phyloP scores from a whole-genome alignment of 2,797 vertebrate species.

The Hephaestus fuliginosus region DNA sequence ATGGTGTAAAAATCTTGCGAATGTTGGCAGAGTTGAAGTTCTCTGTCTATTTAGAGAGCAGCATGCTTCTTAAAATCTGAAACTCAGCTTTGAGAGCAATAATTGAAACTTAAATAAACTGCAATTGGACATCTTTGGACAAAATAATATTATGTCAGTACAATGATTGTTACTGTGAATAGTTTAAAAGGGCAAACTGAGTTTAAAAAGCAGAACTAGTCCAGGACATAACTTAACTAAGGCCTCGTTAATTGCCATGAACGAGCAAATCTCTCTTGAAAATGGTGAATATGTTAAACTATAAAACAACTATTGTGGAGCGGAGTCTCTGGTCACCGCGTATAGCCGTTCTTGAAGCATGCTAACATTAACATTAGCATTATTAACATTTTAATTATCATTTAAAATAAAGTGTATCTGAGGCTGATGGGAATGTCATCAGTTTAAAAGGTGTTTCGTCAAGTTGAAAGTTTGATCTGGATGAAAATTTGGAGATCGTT shows the following conservation, averaged over 20 bases:
- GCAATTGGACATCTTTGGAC: background rate
- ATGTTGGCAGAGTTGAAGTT: too few species aligned
- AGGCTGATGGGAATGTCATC: too few species aligned
- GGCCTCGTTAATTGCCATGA: background rate
- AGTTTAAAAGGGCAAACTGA: too few species aligned
- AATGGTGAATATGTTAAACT: background rate
- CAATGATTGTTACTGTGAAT: background rate
- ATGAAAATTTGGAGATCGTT: too few species aligned
- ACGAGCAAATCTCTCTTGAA: background rate
- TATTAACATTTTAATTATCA: background rate
- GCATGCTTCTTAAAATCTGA: background rate
- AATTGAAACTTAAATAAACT: background rate
- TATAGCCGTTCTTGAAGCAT: too few species aligned
- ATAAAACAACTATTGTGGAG: background rate
- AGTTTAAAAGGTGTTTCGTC: background rate
- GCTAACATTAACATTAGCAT: too few species aligned
- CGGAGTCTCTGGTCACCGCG: too few species aligned
- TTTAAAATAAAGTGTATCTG: background rate
- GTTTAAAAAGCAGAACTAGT: background rate
- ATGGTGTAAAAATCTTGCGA: background rate
- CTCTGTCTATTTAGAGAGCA: background rate
- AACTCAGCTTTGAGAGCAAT: background rate
- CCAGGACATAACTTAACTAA: background rate
- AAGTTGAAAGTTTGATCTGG: background rate
- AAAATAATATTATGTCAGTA: too few species aligned